Percentiles rank a stretch among this genome's conserved stretches.
Conservation (phyloP, 1,140 invertebrate species). For the Ptiloglossa arizonensis region DNA sequence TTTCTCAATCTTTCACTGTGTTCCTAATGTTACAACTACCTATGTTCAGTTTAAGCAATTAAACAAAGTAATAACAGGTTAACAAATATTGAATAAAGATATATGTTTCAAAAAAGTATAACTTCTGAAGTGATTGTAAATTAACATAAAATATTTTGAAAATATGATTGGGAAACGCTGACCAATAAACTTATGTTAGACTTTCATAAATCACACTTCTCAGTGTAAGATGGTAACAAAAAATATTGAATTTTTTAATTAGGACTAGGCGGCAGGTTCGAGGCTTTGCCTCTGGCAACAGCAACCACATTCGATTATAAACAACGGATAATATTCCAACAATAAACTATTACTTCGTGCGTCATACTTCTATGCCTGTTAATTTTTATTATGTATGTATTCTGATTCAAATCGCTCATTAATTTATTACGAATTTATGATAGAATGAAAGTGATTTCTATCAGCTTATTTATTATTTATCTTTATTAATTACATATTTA, state of each 20-base stretch:
- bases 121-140: background rate
- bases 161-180: conserved; percentile 41
- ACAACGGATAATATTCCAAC: conserved; percentile 48
- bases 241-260: conserved; percentile 70
- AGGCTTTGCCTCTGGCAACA: conserved; percentile 79
- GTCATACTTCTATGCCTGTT: conserved; percentile 1
- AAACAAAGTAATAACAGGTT: background rate
- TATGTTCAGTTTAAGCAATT: background rate
- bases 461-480: conserved; percentile 34
- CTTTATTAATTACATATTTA: conserved; percentile 25
- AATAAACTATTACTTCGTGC: conserved; percentile 26
- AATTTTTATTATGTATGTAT: conserved; percentile 4
- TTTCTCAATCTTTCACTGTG: conserved; percentile 23
- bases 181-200: background rate
- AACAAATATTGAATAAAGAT: background rate
- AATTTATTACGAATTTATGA: conserved; percentile 29
- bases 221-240: conserved; percentile 40
- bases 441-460: background rate
- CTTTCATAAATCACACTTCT: conserved; percentile 5
- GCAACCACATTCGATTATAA: conserved; percentile 81
- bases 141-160: background rate
- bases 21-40: background rate
- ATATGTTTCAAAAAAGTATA: background rate
- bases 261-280: conserved; percentile 79
- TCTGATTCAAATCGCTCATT: background rate